Base-by-base conservation (phyloP, 92 coral and sea anemone species). In the Plumapathes pennacea region DNA sequence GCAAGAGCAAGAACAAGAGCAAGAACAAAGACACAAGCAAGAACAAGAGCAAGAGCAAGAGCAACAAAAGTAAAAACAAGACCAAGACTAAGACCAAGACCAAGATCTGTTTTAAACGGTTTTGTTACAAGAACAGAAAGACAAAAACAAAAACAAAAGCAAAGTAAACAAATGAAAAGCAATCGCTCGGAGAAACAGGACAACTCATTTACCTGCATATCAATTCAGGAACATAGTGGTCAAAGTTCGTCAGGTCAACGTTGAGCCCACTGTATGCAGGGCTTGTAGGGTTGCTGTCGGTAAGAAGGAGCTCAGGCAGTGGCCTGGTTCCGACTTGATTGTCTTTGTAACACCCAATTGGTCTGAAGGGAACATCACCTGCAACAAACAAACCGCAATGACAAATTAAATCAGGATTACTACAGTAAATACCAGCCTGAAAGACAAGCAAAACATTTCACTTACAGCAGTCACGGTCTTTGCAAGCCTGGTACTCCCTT, bases 201-300 rank as follows among this genome's bases (percentile, higher is more conserved):
- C n/a, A n/a, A n/a, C n/a, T n/a, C n/a, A n/a, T n/a, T n/a, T n/a
- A 89, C 97, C 97, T 86, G 84, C 97, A 89, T 43, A 89, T 52
- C 23, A 89, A 56, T 26, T 88, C 86, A 3, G 89, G 87, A 71
- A 91, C 32, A 34, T 91, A 85, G 2, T 68, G 42, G 19, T 88
- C 72, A 91, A 91, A 88, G 53, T 64, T 60, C 21, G 62, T 62
- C 12, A 72, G 32, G 46, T 91, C 74, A 34, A 80, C 54, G 22
- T 61, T 38, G 13, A 71, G 38, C 30, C 96, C 97, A 47, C 78
- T 84, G 95, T 88, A 91, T 72, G 64, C 38, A 27, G 62, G 36
- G 65, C 85, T 84, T 62, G 78, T 48, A 9, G 75, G 62, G 53
- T 80, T 89, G 32, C 51, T 63, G 58, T 83, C 96, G 5, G 89